Evolutionary conservation across 2,888 invertebrate species (phyloP), one percentile per base, ranked within the genome.

Genomic region (Choristoneura rosaceana): DNA sequence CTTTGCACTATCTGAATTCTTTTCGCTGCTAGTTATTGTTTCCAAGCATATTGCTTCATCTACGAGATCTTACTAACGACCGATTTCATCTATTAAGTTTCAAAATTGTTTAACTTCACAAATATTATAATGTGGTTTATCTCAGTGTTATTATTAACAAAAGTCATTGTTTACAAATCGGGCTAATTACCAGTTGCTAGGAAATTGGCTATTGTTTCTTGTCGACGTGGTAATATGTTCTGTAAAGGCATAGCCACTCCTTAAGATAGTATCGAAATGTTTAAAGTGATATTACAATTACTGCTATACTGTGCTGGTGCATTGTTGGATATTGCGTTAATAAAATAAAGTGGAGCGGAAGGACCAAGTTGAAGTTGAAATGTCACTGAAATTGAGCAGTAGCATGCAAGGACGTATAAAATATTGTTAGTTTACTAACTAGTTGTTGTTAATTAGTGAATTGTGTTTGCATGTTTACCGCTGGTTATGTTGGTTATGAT

Each of bases 131-230:
- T 9, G 60, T 25, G 67, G 58, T 74, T 74, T 69, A 74, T 60
- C 58, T 62, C 58, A 63, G 75, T 75, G 71, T 75, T 75, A 74
- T 76, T 77, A 76, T 76, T 75, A 77, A 77, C 77, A 69, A 81
- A 81, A 78, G 76, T 80, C 81, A 83, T 86, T 85, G 84, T 87
- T 81, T 83, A 81, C 75, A 76, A 80, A 79, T 76, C 71, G 76
- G 78, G 81, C 84, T 91, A 90, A 90, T 90, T 87, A 87, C 77
- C 76, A 74, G 82, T 83, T 86, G 73, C 80, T 79, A 81, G 76
- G 76, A 85, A 86, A 90, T 87, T 80, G 80, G 76, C 88, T 79
- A 90, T 91, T 91, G 91, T 91, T 86, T 86, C 74, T 77, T 75
- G 78, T 62, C 73, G 78, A 79, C 80, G 77, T 80, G 77, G 76